These are phyloP conservation scores for Sicus ferrugineus DNA, from an alignment of 2,888 invertebrate genomes.

Conservation along the genomic window DNA sequence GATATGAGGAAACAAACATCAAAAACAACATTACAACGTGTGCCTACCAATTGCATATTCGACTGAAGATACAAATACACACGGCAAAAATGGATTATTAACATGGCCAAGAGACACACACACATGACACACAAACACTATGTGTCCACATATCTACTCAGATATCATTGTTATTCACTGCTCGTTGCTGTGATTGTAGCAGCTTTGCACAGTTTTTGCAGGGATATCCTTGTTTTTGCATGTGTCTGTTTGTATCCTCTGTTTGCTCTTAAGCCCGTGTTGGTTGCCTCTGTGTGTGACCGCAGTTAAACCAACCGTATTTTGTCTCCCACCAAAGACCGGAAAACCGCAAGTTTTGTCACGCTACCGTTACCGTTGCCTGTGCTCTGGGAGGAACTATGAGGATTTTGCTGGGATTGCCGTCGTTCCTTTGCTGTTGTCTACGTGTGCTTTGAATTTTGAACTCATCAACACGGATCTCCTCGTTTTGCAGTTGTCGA, in stretches of 20 bases:
- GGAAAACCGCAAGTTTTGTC: not conserved
- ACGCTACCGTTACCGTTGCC: not conserved
- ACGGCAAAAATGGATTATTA: too few relatives aligned
- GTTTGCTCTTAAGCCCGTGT: not conserved
- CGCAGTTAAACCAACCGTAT: too few relatives aligned
- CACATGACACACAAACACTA: not conserved
- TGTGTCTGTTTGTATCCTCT: not conserved
- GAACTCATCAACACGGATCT: not conserved
- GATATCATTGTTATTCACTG: not conserved
- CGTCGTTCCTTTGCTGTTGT: too few relatives aligned
- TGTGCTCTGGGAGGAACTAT: not conserved
- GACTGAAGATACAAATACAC: too few relatives aligned
- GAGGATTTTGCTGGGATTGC: not conserved
- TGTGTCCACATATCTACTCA: not conserved
- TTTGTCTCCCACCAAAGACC: not conserved
- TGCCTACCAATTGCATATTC: too few relatives aligned
- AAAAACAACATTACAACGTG: too few relatives aligned
- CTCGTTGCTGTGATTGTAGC: not conserved
- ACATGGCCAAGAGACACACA: too few relatives aligned
- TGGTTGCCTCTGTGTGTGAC: too few relatives aligned
- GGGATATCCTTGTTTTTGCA: not conserved
- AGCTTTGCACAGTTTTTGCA: not conserved
- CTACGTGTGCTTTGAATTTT: constrained; percentile 1
- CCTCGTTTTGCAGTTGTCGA: not conserved
- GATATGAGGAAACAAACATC: too few relatives aligned